phyloP scores from a whole-genome alignment of 1,140 invertebrate genomes.

The Drosophila insularis region DNA sequence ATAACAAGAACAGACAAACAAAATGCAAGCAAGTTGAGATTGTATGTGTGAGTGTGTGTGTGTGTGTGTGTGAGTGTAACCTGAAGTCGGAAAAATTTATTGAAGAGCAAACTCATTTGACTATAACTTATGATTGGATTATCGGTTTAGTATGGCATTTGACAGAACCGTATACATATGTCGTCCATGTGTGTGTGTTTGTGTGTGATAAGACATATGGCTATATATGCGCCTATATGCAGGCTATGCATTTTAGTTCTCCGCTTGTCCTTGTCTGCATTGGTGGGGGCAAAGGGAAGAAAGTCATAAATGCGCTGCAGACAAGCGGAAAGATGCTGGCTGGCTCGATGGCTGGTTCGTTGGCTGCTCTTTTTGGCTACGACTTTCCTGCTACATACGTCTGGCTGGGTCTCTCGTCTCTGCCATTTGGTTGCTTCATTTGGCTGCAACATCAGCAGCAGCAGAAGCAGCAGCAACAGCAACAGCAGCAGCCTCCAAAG shows the following conservation, averaged over 20 bases:
- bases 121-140: constrained; percentile 80
- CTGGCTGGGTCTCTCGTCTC: constrained; percentile 28
- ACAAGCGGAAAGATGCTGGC: constrained; percentile 78
- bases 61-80: not conserved
- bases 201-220: constrained; percentile 13
- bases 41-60: not conserved
- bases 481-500: constrained; percentile 35
- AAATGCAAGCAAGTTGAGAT: not conserved
- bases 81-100: constrained; percentile 65
- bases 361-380: constrained; percentile 37
- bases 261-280: not conserved
- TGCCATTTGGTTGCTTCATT: constrained; percentile 65
- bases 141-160: constrained; percentile 79
- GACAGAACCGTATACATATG: constrained; percentile 44
- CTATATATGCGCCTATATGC: constrained; percentile 63
- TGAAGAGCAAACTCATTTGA: constrained; percentile 78
- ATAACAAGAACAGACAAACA: constrained; percentile 8
- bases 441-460: constrained; percentile 48
- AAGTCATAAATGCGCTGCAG: constrained; percentile 77
- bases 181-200: constrained; percentile 25
- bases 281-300: constrained; percentile 21
- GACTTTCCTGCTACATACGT: constrained; percentile 17
- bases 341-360: constrained; percentile 42
- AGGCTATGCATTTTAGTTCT: constrained; percentile 49
- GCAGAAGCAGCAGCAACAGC: constrained; percentile 31